Percentiles rank a stretch among this genome's conserved stretches.
These are phyloP conservation scores for Poecilobothrus nobilitatus DNA, from an alignment of 2,888 invertebrate genomes.

Conservation along the genomic window DNA sequence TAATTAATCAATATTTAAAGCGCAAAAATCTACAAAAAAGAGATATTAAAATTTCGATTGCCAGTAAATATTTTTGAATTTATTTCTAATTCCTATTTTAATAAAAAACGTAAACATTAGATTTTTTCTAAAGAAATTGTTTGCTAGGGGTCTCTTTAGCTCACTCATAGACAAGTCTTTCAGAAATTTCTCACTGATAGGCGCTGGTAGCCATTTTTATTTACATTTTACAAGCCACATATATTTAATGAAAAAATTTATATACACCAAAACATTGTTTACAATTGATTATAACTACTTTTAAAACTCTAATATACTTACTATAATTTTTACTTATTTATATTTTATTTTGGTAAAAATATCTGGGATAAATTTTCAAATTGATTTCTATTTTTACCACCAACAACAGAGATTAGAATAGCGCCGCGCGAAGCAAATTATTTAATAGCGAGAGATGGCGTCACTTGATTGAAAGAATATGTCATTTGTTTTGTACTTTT, in stretches of 20 bases:
- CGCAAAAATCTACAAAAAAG: neutral
- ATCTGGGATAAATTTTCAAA: neutral
- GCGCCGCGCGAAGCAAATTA: neutral
- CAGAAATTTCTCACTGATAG: neutral
- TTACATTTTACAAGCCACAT: neutral
- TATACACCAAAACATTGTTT: no score
- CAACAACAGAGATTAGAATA: neutral
- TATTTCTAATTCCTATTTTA: neutral
- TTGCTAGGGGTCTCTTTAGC: neutral
- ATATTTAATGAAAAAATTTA: no score
- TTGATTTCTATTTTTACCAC: slow-evolving; percentile 4
- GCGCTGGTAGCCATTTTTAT: slow-evolving; percentile 6
- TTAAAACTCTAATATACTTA: no score
- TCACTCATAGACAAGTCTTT: neutral
- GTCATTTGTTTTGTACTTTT: neutral
- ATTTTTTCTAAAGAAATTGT: neutral
- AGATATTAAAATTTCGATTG: neutral
- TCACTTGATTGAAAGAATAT: neutral
- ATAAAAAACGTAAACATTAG: neutral
- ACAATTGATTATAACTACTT: no score
- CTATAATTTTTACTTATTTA: no score
- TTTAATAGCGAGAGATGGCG: slow-evolving; percentile 10
- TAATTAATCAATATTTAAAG: neutral
- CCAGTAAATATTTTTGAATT: neutral
- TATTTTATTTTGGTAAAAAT: no score